Evolutionary conservation across 2,888 invertebrate species (phyloP).

Genomic region (Caenorhabditis plicata): DNA sequence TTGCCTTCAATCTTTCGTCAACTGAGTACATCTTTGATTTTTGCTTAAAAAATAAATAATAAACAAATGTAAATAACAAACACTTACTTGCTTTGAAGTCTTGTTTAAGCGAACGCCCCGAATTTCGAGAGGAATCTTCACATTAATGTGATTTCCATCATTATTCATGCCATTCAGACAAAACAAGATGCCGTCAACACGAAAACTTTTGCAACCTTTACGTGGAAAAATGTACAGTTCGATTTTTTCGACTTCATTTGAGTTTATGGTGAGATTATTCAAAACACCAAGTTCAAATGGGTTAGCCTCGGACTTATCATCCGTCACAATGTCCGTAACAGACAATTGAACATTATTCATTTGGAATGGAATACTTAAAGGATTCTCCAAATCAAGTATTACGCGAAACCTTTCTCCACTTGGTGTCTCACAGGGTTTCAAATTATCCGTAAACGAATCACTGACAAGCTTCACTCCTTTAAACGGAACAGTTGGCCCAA

Average conservation of each 20-base stretch:
- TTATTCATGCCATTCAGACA: constrained; percentile 10
- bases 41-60: too few relatives aligned
- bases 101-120: constrained; percentile 46
- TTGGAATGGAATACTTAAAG: constrained; percentile 39
- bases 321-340: constrained; percentile 6
- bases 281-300: constrained; percentile 16
- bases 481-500: constrained; percentile 36
- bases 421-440: constrained; percentile 46
- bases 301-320: background rate
- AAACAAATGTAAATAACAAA: too few relatives aligned
- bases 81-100: constrained; percentile 37
- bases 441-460: constrained; percentile 47
- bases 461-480: constrained; percentile 40
- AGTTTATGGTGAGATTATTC: constrained; percentile 6
- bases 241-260: constrained; percentile 14
- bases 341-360: constrained; percentile 41
- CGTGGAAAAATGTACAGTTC: constrained; percentile 30
- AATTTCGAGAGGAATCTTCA: constrained; percentile 23
- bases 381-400: constrained; percentile 45
- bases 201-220: constrained; percentile 12
- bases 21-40: constrained; percentile 35
- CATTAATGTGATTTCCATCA: constrained; percentile 8
- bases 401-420: constrained; percentile 48
- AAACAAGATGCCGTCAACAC: constrained; percentile 22
- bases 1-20: constrained; percentile 45